Base-by-base conservation (phyloP, 1,140 invertebrate species). In the Trypoxylus dichotomus region DNA sequence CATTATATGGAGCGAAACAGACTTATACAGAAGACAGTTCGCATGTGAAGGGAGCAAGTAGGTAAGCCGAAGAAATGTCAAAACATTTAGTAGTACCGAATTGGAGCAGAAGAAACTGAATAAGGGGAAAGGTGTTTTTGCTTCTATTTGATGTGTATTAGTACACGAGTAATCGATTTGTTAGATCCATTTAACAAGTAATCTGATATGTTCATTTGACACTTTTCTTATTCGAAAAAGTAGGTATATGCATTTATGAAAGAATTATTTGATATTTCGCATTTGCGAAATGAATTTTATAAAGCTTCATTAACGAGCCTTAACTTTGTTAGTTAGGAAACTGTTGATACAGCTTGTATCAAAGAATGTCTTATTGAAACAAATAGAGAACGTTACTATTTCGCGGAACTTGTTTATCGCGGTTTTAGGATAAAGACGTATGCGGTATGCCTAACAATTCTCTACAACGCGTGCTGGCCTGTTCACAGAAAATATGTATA, bases 21-120 rank as follows among this genome's bases (percentile, higher is more conserved):
- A 68, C 19, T 24, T 24, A 21, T 29, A 27, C 11, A 29, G 21
- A 6, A 29, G 21, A 68, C 60, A 29, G 27, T 68, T 24, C 60
- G 27, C 60, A 68, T 68, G 27, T 27, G 60, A 13, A 29, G 27
- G 24, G 60, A 25, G 24, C 60, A 68, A 68, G 60, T 68, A 29
- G 60, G 27, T 10, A 68, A 68, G 60, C 60, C 24, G 60, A 68
- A 68, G 21, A 68, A 68, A 68, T 29, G 60, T 68, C 60, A 68
- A 68, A 68, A 68, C 60, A 68, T 21, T 24, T 19, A 19, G 15
- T 7, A n/a, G 19, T n/a, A 19, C 47, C 15, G 47, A 54, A 54
- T 19, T 19, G 47, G 47, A 6, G 47, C 19, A 19, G 47, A 19
- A 54, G 32, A 37, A 19, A 68, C 13, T 27, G 7, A 68, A 68